Evolutionary conservation across 2,113 vertebrate genomes (phyloP).

Genomic region (Pardalotus punctatus): DNA sequence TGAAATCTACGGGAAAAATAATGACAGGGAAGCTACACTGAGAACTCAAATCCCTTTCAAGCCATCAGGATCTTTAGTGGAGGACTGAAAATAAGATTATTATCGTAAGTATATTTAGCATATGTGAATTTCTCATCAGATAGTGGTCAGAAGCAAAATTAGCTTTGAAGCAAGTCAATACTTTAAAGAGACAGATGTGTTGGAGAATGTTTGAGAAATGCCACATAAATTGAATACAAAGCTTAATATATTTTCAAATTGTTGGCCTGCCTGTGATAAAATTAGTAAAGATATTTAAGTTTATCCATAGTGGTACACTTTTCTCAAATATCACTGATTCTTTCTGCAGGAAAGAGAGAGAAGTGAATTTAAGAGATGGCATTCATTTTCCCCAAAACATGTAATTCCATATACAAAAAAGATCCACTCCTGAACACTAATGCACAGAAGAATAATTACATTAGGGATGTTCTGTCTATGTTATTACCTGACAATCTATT

Average conservation of each 20-base stretch:
- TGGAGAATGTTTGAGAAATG: not conserved
- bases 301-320: not conserved
- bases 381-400: not conserved
- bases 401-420: not conserved
- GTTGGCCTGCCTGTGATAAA: not conserved
- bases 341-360: not conserved
- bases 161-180: conserved; percentile 4
- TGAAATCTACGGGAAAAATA: conserved; percentile 1
- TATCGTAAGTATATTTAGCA: conserved; percentile 32
- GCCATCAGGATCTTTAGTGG: conserved; percentile 1
- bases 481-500: not conserved
- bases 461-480: not conserved
- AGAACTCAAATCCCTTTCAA: conserved; percentile 15
- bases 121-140: conserved; percentile 43
- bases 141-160: conserved; percentile 37
- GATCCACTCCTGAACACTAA: not conserved
- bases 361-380: not conserved
- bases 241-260: not conserved
- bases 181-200: not conserved
- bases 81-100: conserved; percentile 33
- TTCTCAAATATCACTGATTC: not conserved
- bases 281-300: not conserved
- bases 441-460: not conserved
- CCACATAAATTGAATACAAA: not conserved
- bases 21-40: not conserved